These are phyloP conservation scores for Phenacoccus solenopsis DNA, from an alignment of 1,140 invertebrate genomes.

Conservation along the genomic window DNA sequence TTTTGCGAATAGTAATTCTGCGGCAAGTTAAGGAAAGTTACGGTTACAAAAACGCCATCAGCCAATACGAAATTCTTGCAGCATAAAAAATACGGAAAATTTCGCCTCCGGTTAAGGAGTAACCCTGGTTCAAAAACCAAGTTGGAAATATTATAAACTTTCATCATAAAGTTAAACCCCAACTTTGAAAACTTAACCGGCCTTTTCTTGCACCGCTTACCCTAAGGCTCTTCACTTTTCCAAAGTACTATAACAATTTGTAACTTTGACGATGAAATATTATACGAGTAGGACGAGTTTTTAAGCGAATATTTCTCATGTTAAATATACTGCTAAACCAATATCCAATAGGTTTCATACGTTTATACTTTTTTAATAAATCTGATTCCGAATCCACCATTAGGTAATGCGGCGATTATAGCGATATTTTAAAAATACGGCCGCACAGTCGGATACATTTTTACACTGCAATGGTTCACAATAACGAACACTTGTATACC, in stretches of 20 bases:
- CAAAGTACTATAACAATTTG: background rate
- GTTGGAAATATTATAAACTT: background rate
- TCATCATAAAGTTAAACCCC: conserved; percentile 1
- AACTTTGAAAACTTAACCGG: background rate
- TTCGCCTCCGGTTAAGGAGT: background rate
- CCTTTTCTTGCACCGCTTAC: conserved; percentile 1
- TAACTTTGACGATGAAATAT: conserved; percentile 3
- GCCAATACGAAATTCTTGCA: background rate
- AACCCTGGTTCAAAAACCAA: conserved; percentile 1
- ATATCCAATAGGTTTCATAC: background rate
- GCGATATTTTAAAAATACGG: too few relatives aligned
- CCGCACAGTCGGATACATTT: too few relatives aligned
- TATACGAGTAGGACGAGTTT: background rate
- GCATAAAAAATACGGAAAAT: conserved; percentile 3
- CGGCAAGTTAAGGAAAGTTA: background rate
- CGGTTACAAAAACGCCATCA: background rate
- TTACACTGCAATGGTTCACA: too few relatives aligned
- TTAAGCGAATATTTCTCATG: background rate
- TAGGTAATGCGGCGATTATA: too few relatives aligned
- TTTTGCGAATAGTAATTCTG: background rate
- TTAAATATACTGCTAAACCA: background rate
- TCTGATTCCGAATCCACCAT: background rate
- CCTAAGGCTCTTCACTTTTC: conserved; percentile 1
- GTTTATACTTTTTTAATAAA: background rate
- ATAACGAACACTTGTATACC: too few relatives aligned